Evolutionary conservation across 2,113 vertebrate species (phyloP).

Genomic region (Abramis brama): DNA sequence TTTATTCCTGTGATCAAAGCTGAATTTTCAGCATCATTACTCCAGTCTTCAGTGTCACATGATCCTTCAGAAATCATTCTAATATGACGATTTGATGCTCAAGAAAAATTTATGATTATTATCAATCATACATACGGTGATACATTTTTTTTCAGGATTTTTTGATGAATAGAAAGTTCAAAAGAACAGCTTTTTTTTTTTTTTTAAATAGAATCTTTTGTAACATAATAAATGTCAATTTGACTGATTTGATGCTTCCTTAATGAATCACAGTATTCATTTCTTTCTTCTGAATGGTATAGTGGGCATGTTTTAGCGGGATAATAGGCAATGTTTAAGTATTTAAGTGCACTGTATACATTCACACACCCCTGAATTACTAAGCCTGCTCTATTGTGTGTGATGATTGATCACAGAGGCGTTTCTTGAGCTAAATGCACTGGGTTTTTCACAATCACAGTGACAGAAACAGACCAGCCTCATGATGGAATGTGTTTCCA

Average conservation of each 20-base stretch:
- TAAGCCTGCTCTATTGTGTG: background rate
- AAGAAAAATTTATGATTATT: no score
- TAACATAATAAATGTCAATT: background rate
- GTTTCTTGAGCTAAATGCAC: background rate
- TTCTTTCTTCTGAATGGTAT: background rate
- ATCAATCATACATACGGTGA: no score
- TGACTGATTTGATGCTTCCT: background rate
- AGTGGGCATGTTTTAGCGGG: no score
- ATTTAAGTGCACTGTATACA: background rate
- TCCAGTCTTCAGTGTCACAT: no score
- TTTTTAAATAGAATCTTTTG: background rate
- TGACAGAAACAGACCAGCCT: conserved; percentile 16
- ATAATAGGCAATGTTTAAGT: no score
- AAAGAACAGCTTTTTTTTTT: background rate
- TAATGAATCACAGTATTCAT: background rate
- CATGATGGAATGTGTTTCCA: background rate
- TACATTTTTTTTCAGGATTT: background rate
- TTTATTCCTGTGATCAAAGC: no score
- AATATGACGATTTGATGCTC: no score
- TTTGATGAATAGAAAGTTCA: background rate
- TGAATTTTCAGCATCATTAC: no score
- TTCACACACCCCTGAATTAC: background rate
- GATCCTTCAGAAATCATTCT: no score
- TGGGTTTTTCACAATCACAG: background rate
- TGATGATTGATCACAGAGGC: conserved; percentile 5